Conservation (phyloP, 53 echinoderm and acorn worm genomes). For the Mesocentrotus franciscanus region DNA sequence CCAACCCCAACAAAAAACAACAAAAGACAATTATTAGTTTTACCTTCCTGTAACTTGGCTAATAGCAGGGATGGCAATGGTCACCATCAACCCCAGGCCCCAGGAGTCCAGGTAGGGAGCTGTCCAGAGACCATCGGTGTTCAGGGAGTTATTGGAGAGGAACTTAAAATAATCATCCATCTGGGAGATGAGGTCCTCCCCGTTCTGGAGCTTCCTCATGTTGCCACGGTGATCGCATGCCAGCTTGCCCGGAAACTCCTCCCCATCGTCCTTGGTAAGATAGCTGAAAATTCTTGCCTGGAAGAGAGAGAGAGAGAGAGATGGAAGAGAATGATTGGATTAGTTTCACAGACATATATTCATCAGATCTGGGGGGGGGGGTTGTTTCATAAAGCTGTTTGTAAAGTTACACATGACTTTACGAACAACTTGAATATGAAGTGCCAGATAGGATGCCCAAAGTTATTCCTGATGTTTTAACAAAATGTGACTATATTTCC, state of each 20-base stretch:
- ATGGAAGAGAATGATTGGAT: background rate
- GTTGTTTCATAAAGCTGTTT: no score
- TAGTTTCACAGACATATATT: no score
- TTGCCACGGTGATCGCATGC: constrained; percentile 90
- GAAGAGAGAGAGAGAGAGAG: background rate
- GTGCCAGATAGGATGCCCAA: no score
- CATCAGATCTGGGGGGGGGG: no score
- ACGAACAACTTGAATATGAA: no score
- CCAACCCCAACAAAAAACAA: no score
- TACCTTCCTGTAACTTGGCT: constrained; percentile 75
- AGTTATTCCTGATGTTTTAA: no score
- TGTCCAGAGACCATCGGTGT: constrained; percentile 86
- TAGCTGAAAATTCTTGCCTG: constrained; percentile 98
- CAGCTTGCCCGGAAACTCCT: constrained; percentile 90
- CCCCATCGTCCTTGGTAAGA: constrained; percentile 88
- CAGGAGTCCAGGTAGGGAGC: constrained; percentile 99
- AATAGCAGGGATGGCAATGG: constrained; percentile 88
- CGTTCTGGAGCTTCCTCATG: constrained; percentile 81
- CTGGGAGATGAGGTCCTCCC: constrained; percentile 92
- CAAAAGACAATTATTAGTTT: no score
- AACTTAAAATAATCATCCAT: constrained; percentile 97
- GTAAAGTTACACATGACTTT: no score
- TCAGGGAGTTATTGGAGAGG: constrained; percentile 82
- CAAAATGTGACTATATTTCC: no score
- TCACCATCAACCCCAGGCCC: constrained; percentile 97